These are phyloP conservation scores for Pteria penguin DNA, from an alignment of 2,888 invertebrate species.

Conservation along the genomic window DNA sequence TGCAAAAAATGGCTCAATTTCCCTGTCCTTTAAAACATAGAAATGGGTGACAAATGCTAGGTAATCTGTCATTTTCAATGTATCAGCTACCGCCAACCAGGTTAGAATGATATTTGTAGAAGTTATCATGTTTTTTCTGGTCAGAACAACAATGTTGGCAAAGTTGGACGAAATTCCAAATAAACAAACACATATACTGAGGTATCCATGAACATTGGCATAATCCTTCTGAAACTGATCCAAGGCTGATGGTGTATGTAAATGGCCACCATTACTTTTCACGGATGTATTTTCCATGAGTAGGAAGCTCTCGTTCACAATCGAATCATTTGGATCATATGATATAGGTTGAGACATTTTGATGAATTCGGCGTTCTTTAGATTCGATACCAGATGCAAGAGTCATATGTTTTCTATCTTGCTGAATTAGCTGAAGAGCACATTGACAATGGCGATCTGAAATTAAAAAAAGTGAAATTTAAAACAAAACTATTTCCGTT, in stretches of 20 bases:
- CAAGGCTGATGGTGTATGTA: slow-evolving; percentile 14
- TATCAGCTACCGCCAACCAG: slow-evolving; percentile 89
- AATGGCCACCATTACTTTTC: too few relatives aligned
- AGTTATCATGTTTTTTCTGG: slow-evolving; percentile 92
- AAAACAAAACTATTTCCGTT: too few relatives aligned
- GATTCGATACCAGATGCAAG: too few relatives aligned
- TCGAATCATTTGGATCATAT: too few relatives aligned
- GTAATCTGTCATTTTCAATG: slow-evolving; percentile 93
- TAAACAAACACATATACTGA: slow-evolving; percentile 91
- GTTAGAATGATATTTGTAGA: slow-evolving; percentile 95
- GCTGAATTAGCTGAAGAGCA: too few relatives aligned
- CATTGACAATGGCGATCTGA: too few relatives aligned
- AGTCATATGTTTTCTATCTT: too few relatives aligned
- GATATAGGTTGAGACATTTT: too few relatives aligned
- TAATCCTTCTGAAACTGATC: slow-evolving; percentile 64
- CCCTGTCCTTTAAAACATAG: slow-evolving; percentile 72
- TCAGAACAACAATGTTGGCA: slow-evolving; percentile 93
- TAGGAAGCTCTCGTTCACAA: too few relatives aligned
- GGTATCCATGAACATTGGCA: slow-evolving; percentile 88
- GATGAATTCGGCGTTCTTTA: too few relatives aligned
- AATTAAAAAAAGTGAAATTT: too few relatives aligned
- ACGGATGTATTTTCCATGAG: too few relatives aligned
- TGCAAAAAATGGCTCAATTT: slow-evolving; percentile 58
- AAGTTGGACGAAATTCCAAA: slow-evolving; percentile 95
- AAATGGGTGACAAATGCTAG: slow-evolving; percentile 92